These are phyloP conservation scores for Torymus tubicola DNA, from an alignment of 2,888 invertebrate species.

Conservation along the genomic window DNA sequence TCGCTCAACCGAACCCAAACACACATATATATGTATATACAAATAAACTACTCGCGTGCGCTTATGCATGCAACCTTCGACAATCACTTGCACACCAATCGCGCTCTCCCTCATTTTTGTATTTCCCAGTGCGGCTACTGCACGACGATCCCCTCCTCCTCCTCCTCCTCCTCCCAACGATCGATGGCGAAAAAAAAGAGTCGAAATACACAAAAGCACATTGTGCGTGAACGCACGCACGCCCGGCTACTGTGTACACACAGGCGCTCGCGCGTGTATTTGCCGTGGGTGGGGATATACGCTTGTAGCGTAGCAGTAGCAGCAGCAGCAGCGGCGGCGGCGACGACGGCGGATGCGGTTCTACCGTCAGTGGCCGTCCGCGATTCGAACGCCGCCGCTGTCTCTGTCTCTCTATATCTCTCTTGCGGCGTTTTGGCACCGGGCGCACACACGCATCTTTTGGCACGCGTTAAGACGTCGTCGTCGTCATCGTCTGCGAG, in stretches of 20 bases:
- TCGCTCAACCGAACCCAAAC: background rate
- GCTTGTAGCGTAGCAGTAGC: conserved; percentile 37
- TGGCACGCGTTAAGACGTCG: background rate
- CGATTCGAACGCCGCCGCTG: conserved; percentile 60
- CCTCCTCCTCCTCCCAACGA: too few relatives aligned
- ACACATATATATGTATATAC: background rate
- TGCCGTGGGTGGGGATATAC: conserved; percentile 20
- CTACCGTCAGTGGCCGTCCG: conserved; percentile 65
- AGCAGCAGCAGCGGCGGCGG: too few relatives aligned
- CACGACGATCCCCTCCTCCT: background rate
- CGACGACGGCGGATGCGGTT: conserved; percentile 58
- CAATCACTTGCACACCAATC: background rate
- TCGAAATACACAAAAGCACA: background rate
- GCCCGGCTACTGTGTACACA: background rate
- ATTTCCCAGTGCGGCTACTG: background rate
- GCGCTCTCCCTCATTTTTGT: background rate
- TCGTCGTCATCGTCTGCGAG: background rate
- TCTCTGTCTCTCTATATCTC: conserved; percentile 3
- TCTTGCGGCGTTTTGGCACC: conserved; percentile 2
- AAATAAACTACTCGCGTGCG: conserved; percentile 6
- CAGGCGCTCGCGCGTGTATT: background rate
- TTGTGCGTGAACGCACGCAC: background rate
- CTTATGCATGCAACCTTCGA: conserved; percentile 27
- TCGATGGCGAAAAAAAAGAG: background rate
- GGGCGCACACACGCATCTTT: background rate